Percentiles rank a stretch among this genome's conserved stretches.
Conservation (phyloP, 2,797 vertebrate species). For the Eulemur albifrons region DNA sequence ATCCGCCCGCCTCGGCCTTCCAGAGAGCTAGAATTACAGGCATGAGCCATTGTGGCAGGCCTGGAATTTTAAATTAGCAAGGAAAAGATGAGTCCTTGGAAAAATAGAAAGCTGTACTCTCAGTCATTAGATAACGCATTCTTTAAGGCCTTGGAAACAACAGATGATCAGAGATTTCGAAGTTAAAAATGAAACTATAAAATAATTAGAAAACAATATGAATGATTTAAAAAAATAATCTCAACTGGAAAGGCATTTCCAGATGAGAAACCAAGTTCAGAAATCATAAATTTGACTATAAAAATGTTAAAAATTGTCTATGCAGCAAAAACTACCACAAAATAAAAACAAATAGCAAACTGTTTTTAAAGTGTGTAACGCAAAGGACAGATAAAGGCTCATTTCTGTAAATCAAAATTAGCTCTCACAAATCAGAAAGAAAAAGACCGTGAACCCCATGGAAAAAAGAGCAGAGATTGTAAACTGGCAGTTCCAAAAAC, state of each 20-base stretch:
- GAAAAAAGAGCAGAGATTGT: neutral
- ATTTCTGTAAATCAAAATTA: neutral
- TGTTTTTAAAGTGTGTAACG: neutral
- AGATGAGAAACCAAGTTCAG: neutral
- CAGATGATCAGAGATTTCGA: neutral
- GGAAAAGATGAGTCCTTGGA: neutral
- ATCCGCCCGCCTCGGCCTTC: too few species aligned
- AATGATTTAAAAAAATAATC: neutral
- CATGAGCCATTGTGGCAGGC: too few species aligned
- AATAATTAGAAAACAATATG: constrained; percentile 32
- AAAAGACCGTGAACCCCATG: neutral
- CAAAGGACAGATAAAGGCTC: neutral
- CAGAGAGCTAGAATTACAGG: too few species aligned
- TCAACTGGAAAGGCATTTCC: neutral
- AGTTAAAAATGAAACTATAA: constrained; percentile 39
- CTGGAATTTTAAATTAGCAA: neutral
- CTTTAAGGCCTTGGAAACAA: neutral
- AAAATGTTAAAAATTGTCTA: neutral
- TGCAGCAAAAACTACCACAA: neutral
- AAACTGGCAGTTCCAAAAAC: neutral
- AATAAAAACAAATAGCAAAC: neutral
- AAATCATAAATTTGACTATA: neutral
- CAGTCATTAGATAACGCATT: neutral
- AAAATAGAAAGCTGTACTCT: neutral
- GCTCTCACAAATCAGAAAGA: neutral